These are phyloP conservation scores for Blastomussa wellsi DNA, from an alignment of 92 coral and sea anemone species.

Conservation along the genomic window DNA sequence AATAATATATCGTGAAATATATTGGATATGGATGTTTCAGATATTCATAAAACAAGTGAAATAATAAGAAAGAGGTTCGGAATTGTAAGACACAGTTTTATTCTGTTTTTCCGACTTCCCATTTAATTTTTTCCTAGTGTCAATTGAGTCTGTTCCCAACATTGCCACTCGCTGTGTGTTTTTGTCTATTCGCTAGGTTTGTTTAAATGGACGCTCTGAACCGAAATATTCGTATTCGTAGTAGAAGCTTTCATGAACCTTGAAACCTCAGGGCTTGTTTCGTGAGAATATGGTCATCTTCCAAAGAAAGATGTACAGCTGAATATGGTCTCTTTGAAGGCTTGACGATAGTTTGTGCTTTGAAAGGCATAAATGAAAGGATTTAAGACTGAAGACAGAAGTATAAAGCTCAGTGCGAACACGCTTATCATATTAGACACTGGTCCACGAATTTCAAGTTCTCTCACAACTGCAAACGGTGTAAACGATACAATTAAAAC, in stretches of 20 bases:
- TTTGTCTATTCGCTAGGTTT: background rate
- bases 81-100: background rate
- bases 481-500: constrained; percentile 2
- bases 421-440: background rate
- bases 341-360: constrained; percentile 56
- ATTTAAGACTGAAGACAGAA: constrained; percentile 45
- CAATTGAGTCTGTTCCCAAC: background rate
- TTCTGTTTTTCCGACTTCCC: background rate
- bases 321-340: constrained; percentile 42
- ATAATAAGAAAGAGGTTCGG: background rate
- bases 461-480: constrained; percentile 36
- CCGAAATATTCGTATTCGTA: background rate
- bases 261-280: background rate
- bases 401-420: constrained; percentile 24
- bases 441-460: background rate
- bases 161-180: background rate
- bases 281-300: background rate
- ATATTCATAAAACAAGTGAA: background rate
- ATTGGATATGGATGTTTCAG: background rate
- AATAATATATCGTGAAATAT: background rate
- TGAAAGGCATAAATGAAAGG: constrained; percentile 62
- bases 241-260: background rate
- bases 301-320: background rate
- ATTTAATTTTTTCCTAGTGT: background rate
- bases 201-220: background rate